These are phyloP conservation scores for Cotesia vestalis DNA, from an alignment of 1,140 invertebrate species.

Conservation along the genomic window DNA sequence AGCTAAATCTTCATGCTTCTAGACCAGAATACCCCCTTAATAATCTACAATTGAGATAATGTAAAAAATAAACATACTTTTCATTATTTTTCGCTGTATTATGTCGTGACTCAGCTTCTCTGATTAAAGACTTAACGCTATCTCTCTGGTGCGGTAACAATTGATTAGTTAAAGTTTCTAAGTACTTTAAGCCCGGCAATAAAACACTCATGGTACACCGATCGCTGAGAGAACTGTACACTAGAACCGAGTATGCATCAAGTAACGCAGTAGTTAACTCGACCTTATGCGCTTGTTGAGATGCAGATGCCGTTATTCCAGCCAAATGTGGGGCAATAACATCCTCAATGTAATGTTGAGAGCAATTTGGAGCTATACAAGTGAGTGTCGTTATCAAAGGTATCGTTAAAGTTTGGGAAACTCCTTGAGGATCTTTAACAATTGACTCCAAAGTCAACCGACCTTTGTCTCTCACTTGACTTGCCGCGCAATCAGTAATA, in stretches of 20 bases:
- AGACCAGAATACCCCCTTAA: too few species aligned
- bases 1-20: too few species aligned
- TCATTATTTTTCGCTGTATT: conserved; percentile 58
- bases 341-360: conserved; percentile 68
- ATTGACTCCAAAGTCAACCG: conserved; percentile 78
- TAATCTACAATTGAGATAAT: not conserved
- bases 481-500: conserved; percentile 69
- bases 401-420: conserved; percentile 60
- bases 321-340: conserved; percentile 73
- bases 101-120: conserved; percentile 66
- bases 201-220: conserved; percentile 62
- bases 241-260: conserved; percentile 74
- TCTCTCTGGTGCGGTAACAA: conserved; percentile 65
- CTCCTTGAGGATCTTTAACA: conserved; percentile 53
- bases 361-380: conserved; percentile 65
- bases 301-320: conserved; percentile 68
- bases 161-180: conserved; percentile 65
- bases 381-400: conserved; percentile 67
- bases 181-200: conserved; percentile 66
- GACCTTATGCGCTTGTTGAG: conserved; percentile 68
- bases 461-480: conserved; percentile 74
- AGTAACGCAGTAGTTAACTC: conserved; percentile 72
- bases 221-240: conserved; percentile 70
- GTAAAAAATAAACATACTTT: conserved; percentile 50
- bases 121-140: conserved; percentile 64